Base-by-base conservation (phyloP, 2,797 vertebrate genomes). In the Sphenopsis melanotis region DNA sequence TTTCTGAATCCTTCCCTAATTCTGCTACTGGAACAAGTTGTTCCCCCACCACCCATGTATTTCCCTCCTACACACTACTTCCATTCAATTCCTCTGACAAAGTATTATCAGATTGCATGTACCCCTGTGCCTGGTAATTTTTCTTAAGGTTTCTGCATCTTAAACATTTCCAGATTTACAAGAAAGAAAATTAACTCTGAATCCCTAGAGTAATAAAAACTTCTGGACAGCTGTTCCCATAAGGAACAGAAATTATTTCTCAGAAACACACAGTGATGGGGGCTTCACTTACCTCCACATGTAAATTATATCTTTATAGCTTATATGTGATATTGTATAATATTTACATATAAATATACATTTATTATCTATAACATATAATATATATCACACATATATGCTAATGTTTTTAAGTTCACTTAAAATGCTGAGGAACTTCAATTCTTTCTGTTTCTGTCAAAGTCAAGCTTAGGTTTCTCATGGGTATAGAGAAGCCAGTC, bases 11-110 rank as follows among this genome's bases (percentile, higher is more conserved):
- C 12, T 84, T 87, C 89, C 68, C 60, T 94, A 89, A 82, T 95
- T 89, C 59, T 79, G n/a, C 37, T 87, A n/a, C 47, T 90, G 66
- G 81, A 93, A 96, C 66, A 94, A 84, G 34, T 82, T 93, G 74
- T 90, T 94, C 87, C 81, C 77, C 78, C 71, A 70, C 75, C 78
- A 89, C 63, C 78, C 87, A 84, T 92, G 12, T 84, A 83, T 83
- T 69, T 92, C 23, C 81, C 71, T 89, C 84, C 94, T 80, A 94
- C 92, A 84, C 56, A 23, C 59, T 69, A n/a, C 56, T 93, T 89
- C 78, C 91, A 90, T 92, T 92, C 71, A 80, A 52, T 79, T 92
- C 60, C 60, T 34, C 71, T 85, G 71, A 91, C 34, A 80, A 79
- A 89, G 23, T 77, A 60, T 80, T 66, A 87, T 95, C 81, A 93